Conservation (phyloP, 92 coral and sea anemone genomes). For the Phymanthus crucifer region DNA sequence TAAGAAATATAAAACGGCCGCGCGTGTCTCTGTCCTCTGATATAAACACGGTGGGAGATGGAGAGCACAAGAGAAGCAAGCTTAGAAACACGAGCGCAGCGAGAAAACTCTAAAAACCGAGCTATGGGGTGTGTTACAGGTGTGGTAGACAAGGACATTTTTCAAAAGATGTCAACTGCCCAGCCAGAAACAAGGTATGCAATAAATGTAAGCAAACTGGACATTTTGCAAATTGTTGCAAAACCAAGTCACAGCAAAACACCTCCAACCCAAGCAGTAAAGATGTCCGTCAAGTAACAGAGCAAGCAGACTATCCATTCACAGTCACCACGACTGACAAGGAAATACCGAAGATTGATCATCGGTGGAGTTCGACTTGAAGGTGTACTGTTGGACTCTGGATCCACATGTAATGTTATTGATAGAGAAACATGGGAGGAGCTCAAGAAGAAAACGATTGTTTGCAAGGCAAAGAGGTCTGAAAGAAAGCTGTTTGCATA, state of each 20-base stretch:
- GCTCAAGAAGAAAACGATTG: conserved; percentile 27
- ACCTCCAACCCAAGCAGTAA: background rate
- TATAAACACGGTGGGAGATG: too few species aligned
- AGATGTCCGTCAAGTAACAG: background rate
- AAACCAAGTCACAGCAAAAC: background rate
- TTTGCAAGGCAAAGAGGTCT: background rate
- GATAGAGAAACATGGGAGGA: conserved; percentile 40
- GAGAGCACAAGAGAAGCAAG: too few species aligned
- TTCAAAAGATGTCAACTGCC: too few species aligned
- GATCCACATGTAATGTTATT: conserved; percentile 51
- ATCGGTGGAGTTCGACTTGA: conserved; percentile 39
- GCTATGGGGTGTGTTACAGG: background rate
- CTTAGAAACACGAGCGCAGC: too few species aligned
- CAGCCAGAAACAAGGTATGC: conserved; percentile 2
- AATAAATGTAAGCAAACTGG: background rate
- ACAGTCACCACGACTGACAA: background rate
- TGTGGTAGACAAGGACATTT: conserved; percentile 2
- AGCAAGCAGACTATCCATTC: background rate
- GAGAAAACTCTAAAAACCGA: too few species aligned
- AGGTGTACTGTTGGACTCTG: conserved; percentile 47
- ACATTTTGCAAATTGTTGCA: background rate
- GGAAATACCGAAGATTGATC: conserved; percentile 14
- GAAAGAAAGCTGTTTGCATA: conserved; percentile 22
- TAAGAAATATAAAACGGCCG: too few species aligned
- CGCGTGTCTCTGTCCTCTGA: too few species aligned